These are phyloP conservation scores for Phytoseiulus persimilis DNA, from an alignment of 2,888 invertebrate species.

Conservation along the genomic window DNA sequence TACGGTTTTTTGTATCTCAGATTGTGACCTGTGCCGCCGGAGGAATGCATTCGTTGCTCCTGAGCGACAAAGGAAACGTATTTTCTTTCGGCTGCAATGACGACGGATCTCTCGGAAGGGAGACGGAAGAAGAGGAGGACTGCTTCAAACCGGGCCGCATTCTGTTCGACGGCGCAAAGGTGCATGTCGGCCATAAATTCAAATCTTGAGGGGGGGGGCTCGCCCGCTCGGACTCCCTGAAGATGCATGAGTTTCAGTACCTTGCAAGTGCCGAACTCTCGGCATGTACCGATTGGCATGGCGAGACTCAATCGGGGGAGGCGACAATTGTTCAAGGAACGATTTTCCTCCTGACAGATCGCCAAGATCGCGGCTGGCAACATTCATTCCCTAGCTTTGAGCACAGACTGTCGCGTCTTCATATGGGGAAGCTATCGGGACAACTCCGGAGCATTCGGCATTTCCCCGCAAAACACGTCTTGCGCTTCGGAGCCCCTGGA, in stretches of 20 bases:
- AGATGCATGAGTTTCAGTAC: too few relatives aligned
- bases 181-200: neutral
- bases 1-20: neutral
- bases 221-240: too few relatives aligned
- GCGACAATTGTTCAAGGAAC: too few relatives aligned
- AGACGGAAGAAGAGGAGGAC: slow-evolving; percentile 64
- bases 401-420: slow-evolving; percentile 75
- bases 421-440: slow-evolving; percentile 84
- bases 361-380: slow-evolving; percentile 80
- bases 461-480: slow-evolving; percentile 58
- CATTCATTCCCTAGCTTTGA: slow-evolving; percentile 78
- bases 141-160: slow-evolving; percentile 40
- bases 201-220: too few relatives aligned
- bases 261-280: too few relatives aligned
- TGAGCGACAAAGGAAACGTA: slow-evolving; percentile 61
- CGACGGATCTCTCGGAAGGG: slow-evolving; percentile 82
- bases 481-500: slow-evolving; percentile 54
- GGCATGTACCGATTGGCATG: too few relatives aligned
- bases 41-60: slow-evolving; percentile 86
- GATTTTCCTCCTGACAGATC: slow-evolving; percentile 48
- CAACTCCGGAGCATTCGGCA: slow-evolving; percentile 81
- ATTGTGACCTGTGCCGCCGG: slow-evolving; percentile 60
- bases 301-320: too few relatives aligned
- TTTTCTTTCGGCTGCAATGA: slow-evolving; percentile 93
- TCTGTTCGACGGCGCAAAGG: neutral